These are phyloP conservation scores for Actinostola sp. DNA, from an alignment of 92 coral and sea anemone species.

Conservation along the genomic window DNA sequence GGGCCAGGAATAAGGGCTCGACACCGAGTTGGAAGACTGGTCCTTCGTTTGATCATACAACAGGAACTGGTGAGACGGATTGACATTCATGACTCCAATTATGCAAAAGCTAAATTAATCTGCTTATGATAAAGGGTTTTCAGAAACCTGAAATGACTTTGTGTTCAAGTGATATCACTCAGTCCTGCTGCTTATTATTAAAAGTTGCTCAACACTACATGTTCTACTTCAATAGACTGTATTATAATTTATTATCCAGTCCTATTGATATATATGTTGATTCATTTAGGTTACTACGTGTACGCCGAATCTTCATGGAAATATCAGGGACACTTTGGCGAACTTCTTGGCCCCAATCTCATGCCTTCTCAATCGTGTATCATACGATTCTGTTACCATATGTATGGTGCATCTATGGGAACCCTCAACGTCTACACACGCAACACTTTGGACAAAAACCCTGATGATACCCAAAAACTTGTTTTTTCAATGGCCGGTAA, in stretches of 20 bases:
- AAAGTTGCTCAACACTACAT: too few relatives aligned
- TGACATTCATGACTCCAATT: too few relatives aligned
- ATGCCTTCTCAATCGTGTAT: conserved; percentile 65
- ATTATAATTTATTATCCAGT: too few relatives aligned
- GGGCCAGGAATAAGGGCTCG: conserved; percentile 59
- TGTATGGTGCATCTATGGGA: conserved; percentile 80
- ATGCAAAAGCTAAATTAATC: too few relatives aligned
- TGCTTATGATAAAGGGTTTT: too few relatives aligned
- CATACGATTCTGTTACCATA: conserved; percentile 74
- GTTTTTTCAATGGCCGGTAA: conserved; percentile 53
- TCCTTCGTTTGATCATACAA: conserved; percentile 68
- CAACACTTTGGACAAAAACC: conserved; percentile 60
- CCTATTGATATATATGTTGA: not conserved
- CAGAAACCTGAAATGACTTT: too few relatives aligned
- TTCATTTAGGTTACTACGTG: conserved; percentile 71
- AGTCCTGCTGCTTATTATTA: too few relatives aligned
- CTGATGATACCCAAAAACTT: conserved; percentile 65
- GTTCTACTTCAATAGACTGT: too few relatives aligned
- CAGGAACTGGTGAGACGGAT: conserved; percentile 22
- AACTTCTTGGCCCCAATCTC: conserved; percentile 82
- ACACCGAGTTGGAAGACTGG: conserved; percentile 86
- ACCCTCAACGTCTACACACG: conserved; percentile 69
- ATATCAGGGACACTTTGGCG: conserved; percentile 74
- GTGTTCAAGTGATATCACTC: too few relatives aligned
- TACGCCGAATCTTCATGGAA: conserved; percentile 73